Evolutionary conservation across 64 coral and sea anemone genomes (phyloP).

Genomic region (Orbicella faveolata): DNA sequence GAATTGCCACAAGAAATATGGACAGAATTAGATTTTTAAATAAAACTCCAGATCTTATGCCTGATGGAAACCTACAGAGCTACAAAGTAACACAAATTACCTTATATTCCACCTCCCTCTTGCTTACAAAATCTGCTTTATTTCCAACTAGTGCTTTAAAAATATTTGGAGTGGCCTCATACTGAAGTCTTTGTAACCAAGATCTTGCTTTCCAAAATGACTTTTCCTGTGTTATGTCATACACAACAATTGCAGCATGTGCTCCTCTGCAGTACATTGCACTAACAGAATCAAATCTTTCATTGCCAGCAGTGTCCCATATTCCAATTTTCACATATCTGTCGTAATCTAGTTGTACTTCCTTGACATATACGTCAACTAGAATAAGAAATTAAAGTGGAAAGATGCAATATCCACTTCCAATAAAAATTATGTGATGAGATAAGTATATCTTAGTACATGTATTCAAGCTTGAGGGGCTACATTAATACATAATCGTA

Average conservation of each 20-base stretch:
- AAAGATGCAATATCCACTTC: too few relatives aligned
- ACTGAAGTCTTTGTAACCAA: slow-evolving; percentile 62
- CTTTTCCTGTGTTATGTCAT: slow-evolving; percentile 66
- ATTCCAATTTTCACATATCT: slow-evolving; percentile 1
- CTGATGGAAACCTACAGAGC: too few relatives aligned
- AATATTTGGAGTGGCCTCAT: slow-evolving; percentile 70
- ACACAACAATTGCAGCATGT: slow-evolving; percentile 79
- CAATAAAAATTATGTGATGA: too few relatives aligned
- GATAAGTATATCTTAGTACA: too few relatives aligned
- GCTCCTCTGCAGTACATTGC: slow-evolving; percentile 68
- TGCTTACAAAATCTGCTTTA: slow-evolving; percentile 66
- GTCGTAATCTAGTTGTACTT: too few relatives aligned
- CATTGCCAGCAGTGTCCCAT: slow-evolving; percentile 66
- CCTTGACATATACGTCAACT: too few relatives aligned
- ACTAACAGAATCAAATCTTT: slow-evolving; percentile 55
- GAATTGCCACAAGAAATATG: too few relatives aligned
- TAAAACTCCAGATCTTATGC: too few relatives aligned
- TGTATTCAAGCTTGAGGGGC: too few relatives aligned
- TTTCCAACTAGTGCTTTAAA: slow-evolving; percentile 61
- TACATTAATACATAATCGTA: too few relatives aligned
- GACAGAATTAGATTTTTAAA: too few relatives aligned
- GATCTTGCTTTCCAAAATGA: slow-evolving; percentile 65
- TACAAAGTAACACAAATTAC: slow-evolving; percentile 1
- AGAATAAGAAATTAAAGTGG: too few relatives aligned
- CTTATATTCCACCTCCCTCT: slow-evolving; percentile 59